Conservation (phyloP, 2,888 invertebrate genomes). For the Melanostoma scalare region DNA sequence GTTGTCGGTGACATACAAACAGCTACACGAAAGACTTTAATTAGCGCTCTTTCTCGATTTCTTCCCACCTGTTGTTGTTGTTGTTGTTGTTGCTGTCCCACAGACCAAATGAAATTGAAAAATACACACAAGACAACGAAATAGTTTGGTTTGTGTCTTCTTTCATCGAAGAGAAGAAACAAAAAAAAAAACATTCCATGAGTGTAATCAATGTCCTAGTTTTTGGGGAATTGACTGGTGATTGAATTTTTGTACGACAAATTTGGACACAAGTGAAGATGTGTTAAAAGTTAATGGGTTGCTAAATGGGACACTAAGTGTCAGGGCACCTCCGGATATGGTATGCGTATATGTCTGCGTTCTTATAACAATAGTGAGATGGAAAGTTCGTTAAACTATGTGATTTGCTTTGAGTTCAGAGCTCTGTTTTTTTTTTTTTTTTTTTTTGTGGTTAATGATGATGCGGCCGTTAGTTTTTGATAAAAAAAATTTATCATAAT, state of each 20-base stretch:
- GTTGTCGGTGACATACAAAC: conserved; percentile 18
- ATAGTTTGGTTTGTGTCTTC: no score
- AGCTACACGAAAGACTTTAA: conserved; percentile 19
- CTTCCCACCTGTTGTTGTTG: conserved; percentile 14
- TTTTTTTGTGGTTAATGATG: no score
- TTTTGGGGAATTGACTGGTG: neutral
- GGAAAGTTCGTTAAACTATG: no score
- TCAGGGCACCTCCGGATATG: conserved; percentile 3
- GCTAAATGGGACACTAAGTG: conserved; percentile 14
- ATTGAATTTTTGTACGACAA: conserved; percentile 16
- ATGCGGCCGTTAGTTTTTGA: no score
- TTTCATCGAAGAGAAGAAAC: neutral
- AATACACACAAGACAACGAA: no score
- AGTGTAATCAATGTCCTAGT: conserved; percentile 36
- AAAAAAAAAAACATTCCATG: conserved; percentile 1
- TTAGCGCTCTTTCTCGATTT: conserved; percentile 8
- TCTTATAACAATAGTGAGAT: no score
- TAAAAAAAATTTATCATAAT: no score
- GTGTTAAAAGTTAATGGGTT: conserved; percentile 7
- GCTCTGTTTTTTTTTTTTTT: no score
- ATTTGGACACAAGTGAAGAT: conserved; percentile 30
- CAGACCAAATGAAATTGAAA: no score
- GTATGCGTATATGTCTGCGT: no score
- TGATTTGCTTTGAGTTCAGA: no score
- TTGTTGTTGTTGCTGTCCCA: no score